Percentiles rank a stretch among this genome's conserved stretches.
Evolutionary conservation across 2,797 vertebrate species (phyloP).

Genomic region (Diplodus sargus): DNA sequence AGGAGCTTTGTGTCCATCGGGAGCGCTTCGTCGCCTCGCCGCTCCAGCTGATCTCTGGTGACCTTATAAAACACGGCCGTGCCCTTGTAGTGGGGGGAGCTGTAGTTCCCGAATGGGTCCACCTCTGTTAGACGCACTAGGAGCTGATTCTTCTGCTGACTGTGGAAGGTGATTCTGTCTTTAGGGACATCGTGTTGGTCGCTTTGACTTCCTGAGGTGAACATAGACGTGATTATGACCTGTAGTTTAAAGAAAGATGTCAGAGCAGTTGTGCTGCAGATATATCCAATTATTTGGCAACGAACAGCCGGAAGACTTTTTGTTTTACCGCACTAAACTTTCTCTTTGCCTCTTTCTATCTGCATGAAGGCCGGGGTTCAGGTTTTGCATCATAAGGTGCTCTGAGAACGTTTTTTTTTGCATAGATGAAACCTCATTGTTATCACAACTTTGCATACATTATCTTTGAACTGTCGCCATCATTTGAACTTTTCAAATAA

Average conservation of each 20-base stretch:
- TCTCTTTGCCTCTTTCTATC: neutral
- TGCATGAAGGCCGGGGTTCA: neutral
- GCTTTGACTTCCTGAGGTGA: slow-evolving; percentile 11
- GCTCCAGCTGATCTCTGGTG: slow-evolving; percentile 79
- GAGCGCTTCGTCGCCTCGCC: slow-evolving; percentile 66
- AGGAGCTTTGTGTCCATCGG: slow-evolving; percentile 55
- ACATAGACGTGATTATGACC: neutral
- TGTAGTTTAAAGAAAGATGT: neutral
- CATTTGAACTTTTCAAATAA: neutral
- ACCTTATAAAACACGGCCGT: slow-evolving; percentile 85
- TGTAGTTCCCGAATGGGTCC: slow-evolving; percentile 91
- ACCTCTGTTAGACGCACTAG: slow-evolving; percentile 85
- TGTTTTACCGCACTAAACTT: neutral
- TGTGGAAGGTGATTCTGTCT: slow-evolving; percentile 87
- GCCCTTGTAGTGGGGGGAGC: slow-evolving; percentile 92
- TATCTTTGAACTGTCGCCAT: neutral
- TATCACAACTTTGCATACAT: neutral
- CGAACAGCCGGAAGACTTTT: slow-evolving; percentile 19
- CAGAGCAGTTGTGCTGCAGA: neutral
- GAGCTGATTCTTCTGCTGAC: slow-evolving; percentile 85
- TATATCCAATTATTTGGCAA: neutral
- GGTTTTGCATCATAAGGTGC: neutral
- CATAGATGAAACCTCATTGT: neutral
- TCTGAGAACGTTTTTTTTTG: neutral
- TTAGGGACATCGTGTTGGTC: neutral